Conservation (phyloP, 2,888 invertebrate genomes). For the Carabus problematicus region DNA sequence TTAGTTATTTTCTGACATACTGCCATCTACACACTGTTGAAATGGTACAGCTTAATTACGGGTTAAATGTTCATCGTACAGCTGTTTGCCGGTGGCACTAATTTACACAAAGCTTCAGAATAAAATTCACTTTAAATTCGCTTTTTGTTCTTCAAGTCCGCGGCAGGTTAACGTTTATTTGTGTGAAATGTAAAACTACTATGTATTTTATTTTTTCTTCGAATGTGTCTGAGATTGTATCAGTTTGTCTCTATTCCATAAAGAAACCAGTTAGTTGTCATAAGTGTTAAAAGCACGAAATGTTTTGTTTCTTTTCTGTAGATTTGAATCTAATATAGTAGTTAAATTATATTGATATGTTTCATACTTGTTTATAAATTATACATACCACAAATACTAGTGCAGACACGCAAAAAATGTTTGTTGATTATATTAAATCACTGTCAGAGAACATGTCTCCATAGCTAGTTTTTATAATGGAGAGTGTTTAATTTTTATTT, state of each 20-base stretch:
- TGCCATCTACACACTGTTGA: conserved; percentile 10
- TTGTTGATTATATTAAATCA: no score
- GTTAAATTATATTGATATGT: no score
- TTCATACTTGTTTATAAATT: no score
- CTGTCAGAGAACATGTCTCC: no score
- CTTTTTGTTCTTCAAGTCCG: background rate
- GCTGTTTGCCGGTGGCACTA: conserved; percentile 28
- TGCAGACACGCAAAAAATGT: no score
- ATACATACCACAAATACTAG: no score
- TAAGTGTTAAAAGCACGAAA: background rate
- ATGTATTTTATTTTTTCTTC: conserved; percentile 11
- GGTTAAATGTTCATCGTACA: conserved; percentile 31
- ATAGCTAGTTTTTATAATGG: no score
- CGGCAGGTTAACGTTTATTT: conserved; percentile 28
- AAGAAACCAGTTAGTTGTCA: background rate
- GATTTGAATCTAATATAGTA: no score
- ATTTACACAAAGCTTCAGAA: conserved; percentile 24
- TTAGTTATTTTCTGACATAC: background rate
- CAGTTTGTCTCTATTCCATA: background rate
- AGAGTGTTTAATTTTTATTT: no score
- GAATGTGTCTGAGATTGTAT: conserved; percentile 21
- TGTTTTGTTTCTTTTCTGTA: no score
- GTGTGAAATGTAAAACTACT: conserved; percentile 18
- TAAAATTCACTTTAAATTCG: background rate
- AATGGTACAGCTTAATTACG: conserved; percentile 36